Percentiles rank a stretch among this genome's conserved stretches.
These are phyloP conservation scores for Macrotus californicus DNA, from an alignment of 2,113 vertebrate species.

Conservation along the genomic window DNA sequence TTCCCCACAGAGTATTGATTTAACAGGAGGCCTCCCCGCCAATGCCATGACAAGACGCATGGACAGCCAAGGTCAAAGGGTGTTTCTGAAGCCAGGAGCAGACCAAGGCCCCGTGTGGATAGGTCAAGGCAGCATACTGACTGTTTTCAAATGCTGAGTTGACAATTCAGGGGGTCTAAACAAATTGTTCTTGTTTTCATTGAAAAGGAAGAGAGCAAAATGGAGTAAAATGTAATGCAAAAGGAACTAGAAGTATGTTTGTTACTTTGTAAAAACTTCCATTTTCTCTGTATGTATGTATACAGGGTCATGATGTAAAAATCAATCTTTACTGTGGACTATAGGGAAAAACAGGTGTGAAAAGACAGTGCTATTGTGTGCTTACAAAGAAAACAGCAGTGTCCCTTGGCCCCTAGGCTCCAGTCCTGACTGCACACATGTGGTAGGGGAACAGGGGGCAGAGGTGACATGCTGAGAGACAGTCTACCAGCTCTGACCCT, in stretches of 20 bases:
- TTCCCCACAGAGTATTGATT: neutral
- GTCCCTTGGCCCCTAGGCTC: neutral
- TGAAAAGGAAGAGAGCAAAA: neutral
- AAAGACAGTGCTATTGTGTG: neutral
- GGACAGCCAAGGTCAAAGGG: neutral
- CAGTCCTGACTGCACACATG: neutral
- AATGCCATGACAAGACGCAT: accelerated
- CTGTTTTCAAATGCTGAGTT: neutral
- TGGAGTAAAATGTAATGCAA: neutral
- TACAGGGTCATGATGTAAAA: neutral
- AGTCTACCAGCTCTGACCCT: neutral
- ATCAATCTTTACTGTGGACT: neutral
- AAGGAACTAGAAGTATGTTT: neutral
- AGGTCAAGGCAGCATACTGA: accelerated
- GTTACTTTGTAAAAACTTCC: too few relatives aligned
- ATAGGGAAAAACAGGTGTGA: neutral
- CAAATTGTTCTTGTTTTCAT: neutral
- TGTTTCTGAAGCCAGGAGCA: neutral
- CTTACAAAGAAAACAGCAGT: neutral
- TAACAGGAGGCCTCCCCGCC: neutral
- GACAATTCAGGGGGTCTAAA: neutral
- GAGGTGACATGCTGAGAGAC: neutral
- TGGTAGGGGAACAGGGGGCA: neutral
- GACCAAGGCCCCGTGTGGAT: neutral
- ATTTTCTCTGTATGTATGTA: neutral